Conservation (phyloP, 1,140 invertebrate genomes). For the Tachypleus tridentatus region DNA sequence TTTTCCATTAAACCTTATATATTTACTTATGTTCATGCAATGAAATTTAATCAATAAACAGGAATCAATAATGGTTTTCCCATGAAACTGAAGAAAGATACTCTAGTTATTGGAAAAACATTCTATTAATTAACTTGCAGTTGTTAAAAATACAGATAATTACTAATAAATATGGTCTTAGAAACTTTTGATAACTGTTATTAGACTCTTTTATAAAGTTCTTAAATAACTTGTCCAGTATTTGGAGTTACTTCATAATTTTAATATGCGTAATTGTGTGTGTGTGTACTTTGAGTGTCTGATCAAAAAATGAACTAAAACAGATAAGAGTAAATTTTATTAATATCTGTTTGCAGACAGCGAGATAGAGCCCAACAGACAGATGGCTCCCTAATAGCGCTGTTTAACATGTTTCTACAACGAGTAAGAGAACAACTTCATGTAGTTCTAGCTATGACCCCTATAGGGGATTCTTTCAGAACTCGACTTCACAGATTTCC, state of each 20-base stretch:
- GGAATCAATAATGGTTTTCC: too few species aligned
- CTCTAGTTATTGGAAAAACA: too few species aligned
- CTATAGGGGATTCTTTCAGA: conserved; percentile 67
- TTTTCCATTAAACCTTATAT: too few species aligned
- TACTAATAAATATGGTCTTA: too few species aligned
- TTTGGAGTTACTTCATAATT: neutral
- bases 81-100: too few species aligned
- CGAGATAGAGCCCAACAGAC: conserved; percentile 47
- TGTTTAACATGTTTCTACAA: conserved; percentile 88
- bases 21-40: too few species aligned
- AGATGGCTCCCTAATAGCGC: conserved; percentile 72
- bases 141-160: too few species aligned
- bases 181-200: too few species aligned
- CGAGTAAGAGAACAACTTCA: conserved; percentile 85
- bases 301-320: neutral
- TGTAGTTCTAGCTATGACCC: conserved; percentile 82
- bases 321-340: neutral
- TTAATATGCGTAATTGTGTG: neutral
- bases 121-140: too few species aligned
- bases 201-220: too few species aligned
- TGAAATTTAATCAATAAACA: too few species aligned
- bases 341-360: conserved; percentile 29
- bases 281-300: neutral
- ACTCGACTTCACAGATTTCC: conserved; percentile 85
- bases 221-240: neutral